Conservation (phyloP, 2,113 vertebrate genomes). For the Mixornis gularis region DNA sequence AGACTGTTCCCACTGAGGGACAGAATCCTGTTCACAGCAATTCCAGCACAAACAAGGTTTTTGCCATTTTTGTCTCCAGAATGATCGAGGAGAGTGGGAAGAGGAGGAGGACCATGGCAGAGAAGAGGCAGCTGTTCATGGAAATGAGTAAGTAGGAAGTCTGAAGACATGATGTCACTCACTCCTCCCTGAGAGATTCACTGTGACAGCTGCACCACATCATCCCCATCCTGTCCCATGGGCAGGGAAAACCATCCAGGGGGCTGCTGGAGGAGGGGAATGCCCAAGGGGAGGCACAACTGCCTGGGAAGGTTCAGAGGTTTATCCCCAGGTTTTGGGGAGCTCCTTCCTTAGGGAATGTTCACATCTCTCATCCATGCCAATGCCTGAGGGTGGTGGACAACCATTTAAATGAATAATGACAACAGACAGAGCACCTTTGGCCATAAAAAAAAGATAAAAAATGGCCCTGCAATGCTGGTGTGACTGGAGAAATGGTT, state of each 20-base stretch:
- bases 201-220: not conserved
- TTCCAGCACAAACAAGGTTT: not conserved
- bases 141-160: slow-evolving; percentile 91
- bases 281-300: accelerated
- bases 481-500: accelerated
- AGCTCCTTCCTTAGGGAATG: not conserved
- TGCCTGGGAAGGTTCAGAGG: not conserved
- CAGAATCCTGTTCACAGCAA: not conserved
- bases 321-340: accelerated
- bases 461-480: not conserved
- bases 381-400: not conserved
- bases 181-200: accelerated
- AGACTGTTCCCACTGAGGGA: not conserved
- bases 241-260: not conserved
- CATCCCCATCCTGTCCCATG: not conserved
- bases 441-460: not conserved
- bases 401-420: accelerated
- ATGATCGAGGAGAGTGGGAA: slow-evolving; percentile 99
- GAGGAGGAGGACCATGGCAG: slow-evolving; percentile 90
- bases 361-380: accelerated
- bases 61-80: slow-evolving; percentile 67
- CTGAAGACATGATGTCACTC: not conserved
- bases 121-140: slow-evolving; percentile 99
- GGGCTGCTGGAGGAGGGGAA: not conserved
- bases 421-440: not conserved